Evolutionary conservation across 2,888 invertebrate species (phyloP), one percentile per base, ranked within the genome.

Genomic region (Spodoptera littoralis): DNA sequence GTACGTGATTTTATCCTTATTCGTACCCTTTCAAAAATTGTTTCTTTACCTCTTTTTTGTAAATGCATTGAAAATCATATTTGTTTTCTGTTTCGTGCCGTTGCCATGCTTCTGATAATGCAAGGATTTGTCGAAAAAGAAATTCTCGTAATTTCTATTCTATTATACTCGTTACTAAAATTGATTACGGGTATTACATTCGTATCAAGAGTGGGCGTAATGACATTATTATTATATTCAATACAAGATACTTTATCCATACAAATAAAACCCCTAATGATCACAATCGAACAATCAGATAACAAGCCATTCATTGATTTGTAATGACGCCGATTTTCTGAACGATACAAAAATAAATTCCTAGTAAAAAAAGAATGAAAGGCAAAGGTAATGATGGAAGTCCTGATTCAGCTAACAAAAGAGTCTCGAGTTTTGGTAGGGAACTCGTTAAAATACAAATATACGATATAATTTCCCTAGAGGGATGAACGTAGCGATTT

Each of bases 401-500:
- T 82, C 77, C 71, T 49, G 79, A 73, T 70, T 77, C 41, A 24
- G 45, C 64, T 66, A 79, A 84, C 80, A 85, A 84, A 83, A 77
- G 77, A 74, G 60, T 61, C 59, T 63, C 68, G 59, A 65, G 45
- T 64, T 67, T 60, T 60, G 56, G 53, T 44, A 59, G 63, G 48
- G 66, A 70, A 70, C 72, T 83, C 82, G 79, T 84, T 83, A 85
- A 84, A 80, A 84, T 80, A 71, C 71, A 75, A 74, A 84, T 80
- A 84, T 80, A 71, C 71, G 76, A 74, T 76, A 73, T 85, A 83
- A 89, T 88, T 87, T 88, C 88, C 85, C 88, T 41, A 0, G 84
- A 80, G 88, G 65, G 27, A 22, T 18, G 59, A 66, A 74, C 64
- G 66, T 62, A 53, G 71, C 56, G 74, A 77, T 73, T 82, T 79